A percentile compares a stretch with the other conserved stretches of the same genome.
Conservation (phyloP, 2,113 vertebrate genomes). For the human (Homo sapiens) region GRCh38 chr20:11154501-11155000, state of each 20-base stretch:
- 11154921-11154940: background rate
- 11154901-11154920: background rate
- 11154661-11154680: background rate
- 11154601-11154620: background rate
- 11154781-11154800: background rate
- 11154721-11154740: background rate
- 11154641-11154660: background rate
- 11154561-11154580: background rate
- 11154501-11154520: background rate
- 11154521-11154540: background rate
- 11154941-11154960: background rate
- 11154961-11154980: background rate
- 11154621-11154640: background rate
- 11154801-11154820: background rate
- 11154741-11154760: background rate
- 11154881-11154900: background rate
- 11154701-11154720: background rate
- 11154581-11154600: background rate
- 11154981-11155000: background rate
- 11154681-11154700: background rate
- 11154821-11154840: background rate
- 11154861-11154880: background rate
- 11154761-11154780: background rate
- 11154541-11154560: background rate
- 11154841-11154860: background rate